Evolutionary conservation across 2,113 vertebrate species (phyloP).

Genomic region (Dasyprocta punctata): DNA sequence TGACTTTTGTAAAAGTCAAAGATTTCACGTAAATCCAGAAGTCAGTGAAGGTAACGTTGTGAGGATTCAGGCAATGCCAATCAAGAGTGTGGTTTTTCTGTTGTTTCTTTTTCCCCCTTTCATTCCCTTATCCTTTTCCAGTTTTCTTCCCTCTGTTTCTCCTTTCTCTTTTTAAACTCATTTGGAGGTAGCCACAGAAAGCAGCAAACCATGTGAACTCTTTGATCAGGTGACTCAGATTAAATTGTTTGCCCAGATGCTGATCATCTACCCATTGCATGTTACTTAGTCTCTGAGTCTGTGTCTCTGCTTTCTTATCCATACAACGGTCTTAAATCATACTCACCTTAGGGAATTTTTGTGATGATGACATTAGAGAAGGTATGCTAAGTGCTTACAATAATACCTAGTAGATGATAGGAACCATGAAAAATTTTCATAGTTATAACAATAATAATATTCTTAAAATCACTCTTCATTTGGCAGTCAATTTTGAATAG

Average conservation of each 20-base stretch:
- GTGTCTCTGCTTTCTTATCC: background rate
- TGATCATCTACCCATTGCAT: background rate
- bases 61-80: background rate
- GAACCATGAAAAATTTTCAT: background rate
- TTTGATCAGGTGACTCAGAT: background rate
- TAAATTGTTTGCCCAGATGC: background rate
- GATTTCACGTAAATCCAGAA: background rate
- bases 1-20: conserved; percentile 37
- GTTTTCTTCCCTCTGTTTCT: background rate
- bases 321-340: background rate
- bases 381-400: background rate
- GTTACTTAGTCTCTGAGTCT: background rate
- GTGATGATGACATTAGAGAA: background rate
- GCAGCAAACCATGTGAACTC: background rate
- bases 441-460: background rate
- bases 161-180: background rate
- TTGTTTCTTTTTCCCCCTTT: background rate
- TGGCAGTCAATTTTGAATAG: background rate
- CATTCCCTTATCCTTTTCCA: background rate
- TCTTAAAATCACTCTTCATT: background rate
- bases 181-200: background rate
- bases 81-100: background rate
- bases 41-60: background rate
- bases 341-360: background rate
- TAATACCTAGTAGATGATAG: background rate